These are phyloP conservation scores for Himalopsyche tibetana DNA, from an alignment of 2,888 invertebrate species.

Conservation along the genomic window DNA sequence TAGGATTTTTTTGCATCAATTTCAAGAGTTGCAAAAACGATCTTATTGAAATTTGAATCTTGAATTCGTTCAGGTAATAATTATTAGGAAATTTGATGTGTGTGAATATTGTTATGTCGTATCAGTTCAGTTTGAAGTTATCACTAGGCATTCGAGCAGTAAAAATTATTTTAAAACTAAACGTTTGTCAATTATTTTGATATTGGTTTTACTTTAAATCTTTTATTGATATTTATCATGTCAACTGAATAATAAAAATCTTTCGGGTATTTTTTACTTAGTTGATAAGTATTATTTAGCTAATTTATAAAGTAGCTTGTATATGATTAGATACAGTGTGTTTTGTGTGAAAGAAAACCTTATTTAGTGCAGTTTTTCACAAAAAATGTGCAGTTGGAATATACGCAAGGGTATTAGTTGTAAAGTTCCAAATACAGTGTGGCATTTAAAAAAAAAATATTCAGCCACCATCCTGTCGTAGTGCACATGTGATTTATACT, in stretches of 20 bases:
- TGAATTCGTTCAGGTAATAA: too few species aligned
- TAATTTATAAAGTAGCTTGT: conserved; percentile 31
- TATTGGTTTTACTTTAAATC: neutral
- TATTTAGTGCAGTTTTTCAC: neutral
- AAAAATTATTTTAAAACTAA: neutral
- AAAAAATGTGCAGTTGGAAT: too few species aligned
- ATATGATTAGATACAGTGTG: conserved; percentile 9
- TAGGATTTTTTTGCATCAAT: too few species aligned
- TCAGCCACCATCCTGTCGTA: too few species aligned
- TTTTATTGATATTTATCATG: neutral
- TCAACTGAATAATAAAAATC: neutral
- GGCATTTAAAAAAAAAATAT: too few species aligned
- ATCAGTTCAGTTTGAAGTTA: neutral
- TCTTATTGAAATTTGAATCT: too few species aligned
- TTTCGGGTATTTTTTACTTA: conserved; percentile 37
- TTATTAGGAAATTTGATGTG: too few species aligned
- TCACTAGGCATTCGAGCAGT: neutral
- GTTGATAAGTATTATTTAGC: conserved; percentile 11
- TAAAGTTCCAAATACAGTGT: too few species aligned
- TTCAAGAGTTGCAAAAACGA: too few species aligned
- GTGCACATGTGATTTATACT: too few species aligned
- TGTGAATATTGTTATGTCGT: too few species aligned
- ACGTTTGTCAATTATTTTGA: conserved; percentile 24
- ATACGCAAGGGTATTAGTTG: too few species aligned
- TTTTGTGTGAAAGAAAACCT: neutral